phyloP scores from a whole-genome alignment of 2,113 vertebrate species.

The Capreolus pygargus region DNA sequence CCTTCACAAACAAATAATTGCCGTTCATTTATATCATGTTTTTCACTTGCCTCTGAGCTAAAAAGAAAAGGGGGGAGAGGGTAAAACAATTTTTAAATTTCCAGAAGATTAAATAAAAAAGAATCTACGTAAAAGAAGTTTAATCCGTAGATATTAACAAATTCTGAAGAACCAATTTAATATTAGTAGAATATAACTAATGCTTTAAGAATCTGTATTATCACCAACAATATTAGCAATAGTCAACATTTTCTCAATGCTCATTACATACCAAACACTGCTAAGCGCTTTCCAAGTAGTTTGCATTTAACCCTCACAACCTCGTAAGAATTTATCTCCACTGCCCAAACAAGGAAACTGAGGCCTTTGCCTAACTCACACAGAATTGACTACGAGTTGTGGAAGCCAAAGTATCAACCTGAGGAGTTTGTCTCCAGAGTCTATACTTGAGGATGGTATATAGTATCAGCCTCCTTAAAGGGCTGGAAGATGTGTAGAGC shows the following conservation, averaged over 20 bases:
- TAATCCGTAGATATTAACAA: not conserved
- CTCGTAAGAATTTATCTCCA: not conserved
- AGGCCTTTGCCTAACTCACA: not conserved
- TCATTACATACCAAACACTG: not conserved
- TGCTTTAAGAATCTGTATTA: not conserved
- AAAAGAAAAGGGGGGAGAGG: not conserved
- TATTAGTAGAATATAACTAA: not conserved
- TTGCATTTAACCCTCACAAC: conserved; percentile 6
- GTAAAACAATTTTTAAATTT: not conserved
- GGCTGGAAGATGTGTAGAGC: not conserved
- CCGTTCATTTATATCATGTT: conserved; percentile 1
- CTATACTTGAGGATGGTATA: not conserved
- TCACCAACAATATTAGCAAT: not conserved
- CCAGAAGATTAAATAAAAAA: not conserved
- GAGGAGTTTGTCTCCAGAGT: not conserved
- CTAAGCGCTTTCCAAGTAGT: not conserved
- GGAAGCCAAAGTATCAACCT: not conserved
- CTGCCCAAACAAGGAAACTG: not conserved
- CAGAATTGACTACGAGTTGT: not conserved
- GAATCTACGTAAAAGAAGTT: not conserved
- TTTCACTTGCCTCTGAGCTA: conserved; percentile 4
- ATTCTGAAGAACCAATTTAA: not conserved
- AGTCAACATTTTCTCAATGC: not conserved
- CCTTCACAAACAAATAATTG: conserved; percentile 6
- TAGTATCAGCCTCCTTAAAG: not conserved